Evolutionary conservation across 2,888 invertebrate species (phyloP), one percentile per base, ranked within the genome.

Genomic region (Mactromeris polynyma): DNA sequence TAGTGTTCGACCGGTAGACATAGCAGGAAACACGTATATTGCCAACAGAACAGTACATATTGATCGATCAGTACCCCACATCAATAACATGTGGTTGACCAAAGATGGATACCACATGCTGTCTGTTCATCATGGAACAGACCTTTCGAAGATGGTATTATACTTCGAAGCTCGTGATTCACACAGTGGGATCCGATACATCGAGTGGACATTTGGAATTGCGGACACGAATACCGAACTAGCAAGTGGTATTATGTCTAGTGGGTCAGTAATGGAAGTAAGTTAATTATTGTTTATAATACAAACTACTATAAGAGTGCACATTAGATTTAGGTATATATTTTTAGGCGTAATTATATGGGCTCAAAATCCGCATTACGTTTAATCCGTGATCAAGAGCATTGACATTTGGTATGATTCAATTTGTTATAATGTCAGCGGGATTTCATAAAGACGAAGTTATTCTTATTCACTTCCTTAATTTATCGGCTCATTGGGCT

Each of bases 141-240:
- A 94, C 77, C 87, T 94, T 17, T 92, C 93, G 3, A 80, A 83
- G 17, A 92, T 94, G 93, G 42, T 81, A 11, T 80, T 94, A 11
- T 36, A 88, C n/a, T 93, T 94, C 83, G 87, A 92, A 19, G 91
- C 92, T 0, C 54, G 85, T 17, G 94, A 94, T 88, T 78, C 85
- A 26, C 93, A 94, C 84, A 94, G 94, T 82, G 93, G 93, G 36
- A 4, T 86, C 6, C 6, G 31, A 9, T 77, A 85, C 14, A 85
- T 93, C 7, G 77, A 93, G 38, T 94, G 94, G 94, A 81, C 79
- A 1, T 86, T 94, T 78, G 93, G 93, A 19, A 90, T 88, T 2
- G 38, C 77, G 1, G 89, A 91, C 81, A 7, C 83, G 3, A 77
- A 80, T 3, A 0, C 14, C 4, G 87, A 85, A n/a, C 54, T 90